A percentile compares a stretch with the other conserved stretches of the same genome.
Conservation (phyloP, 2,888 invertebrate species). For the Linyphia triangularis region DNA sequence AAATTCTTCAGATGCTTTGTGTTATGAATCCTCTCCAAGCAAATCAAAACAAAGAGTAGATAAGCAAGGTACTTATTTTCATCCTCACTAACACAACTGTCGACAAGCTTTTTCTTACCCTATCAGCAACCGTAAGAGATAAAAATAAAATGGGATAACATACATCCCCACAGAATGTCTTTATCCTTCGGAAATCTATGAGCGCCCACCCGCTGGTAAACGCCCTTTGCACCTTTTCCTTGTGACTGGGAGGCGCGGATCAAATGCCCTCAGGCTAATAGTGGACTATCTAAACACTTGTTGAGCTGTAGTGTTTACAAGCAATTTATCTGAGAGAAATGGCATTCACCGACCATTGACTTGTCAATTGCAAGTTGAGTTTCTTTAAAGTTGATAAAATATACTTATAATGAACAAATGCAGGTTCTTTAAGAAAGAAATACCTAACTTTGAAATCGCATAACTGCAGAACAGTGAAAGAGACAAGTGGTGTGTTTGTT, state of each 20-base stretch:
- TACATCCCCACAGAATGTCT: constrained; percentile 19
- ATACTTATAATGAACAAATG: no score
- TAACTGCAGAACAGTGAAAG: no score
- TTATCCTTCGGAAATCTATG: constrained; percentile 32
- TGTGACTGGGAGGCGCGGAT: background rate
- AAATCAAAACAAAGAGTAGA: constrained; percentile 27
- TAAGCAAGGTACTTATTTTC: constrained; percentile 20
- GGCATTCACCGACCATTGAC: background rate
- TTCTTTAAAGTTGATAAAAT: no score
- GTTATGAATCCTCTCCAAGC: background rate
- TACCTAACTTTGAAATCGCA: no score
- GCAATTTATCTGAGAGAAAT: background rate
- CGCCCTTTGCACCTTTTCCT: background rate
- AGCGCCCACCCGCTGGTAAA: background rate
- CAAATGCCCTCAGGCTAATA: background rate
- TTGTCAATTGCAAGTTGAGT: background rate
- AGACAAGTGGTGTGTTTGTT: no score
- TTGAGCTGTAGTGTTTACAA: background rate
- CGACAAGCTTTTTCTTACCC: constrained; percentile 22
- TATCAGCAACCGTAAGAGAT: constrained; percentile 20
- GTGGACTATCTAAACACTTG: background rate
- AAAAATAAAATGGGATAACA: constrained; percentile 37
- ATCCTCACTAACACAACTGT: constrained; percentile 27
- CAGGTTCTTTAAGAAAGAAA: no score
- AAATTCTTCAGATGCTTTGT: constrained; percentile 16